Base-by-base conservation (phyloP, 2,797 vertebrate genomes). In the Sebastes kiyomatsui region DNA sequence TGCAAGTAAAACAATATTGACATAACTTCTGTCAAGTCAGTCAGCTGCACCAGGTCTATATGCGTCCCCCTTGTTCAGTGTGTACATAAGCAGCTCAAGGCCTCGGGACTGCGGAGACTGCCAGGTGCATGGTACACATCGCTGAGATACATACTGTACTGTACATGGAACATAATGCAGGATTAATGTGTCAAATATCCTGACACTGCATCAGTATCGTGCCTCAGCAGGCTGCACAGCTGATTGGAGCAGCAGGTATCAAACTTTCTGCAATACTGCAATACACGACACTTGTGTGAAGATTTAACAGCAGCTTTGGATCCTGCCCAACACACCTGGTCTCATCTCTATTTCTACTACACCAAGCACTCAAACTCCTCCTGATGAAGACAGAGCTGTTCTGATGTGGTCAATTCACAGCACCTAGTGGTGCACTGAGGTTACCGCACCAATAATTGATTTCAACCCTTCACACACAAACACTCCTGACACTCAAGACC, bases 391-490 rank as follows among this genome's bases (percentile, higher is more conserved):
- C 68, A 35, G 61, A 80, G 70, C 62, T 22, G 55, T 30, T 77
- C 33, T 60, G 54, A 22, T 79, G 72, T 80, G 72, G 77, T 82
- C 66, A 73, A n/a, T 75, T 82, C 49, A 56, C 84, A 86, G 89
- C 92, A 88, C 85, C 91, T 89, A 79, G 87, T 89, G 94, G 89
- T 22, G 7, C 10, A 80, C 10, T 38, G 7, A 4, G 2, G 62
- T 54, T 75, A 85, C 81, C 85, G 76, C 90, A 86, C 52, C 59
- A n/a, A 38, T 23, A 3, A 75, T 2, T 58, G 38, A 77, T 56
- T 18, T 20, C 11, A 27, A 42, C 54, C 58, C 7, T 11, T 38
- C n/a, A 71, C 28, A 22, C 66, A 62, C 54, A 58, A 28, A 20
- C 38, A 32, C 49, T 59, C 22, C 33, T 35, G 33, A 35, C 33